Percentiles rank a stretch among this genome's conserved stretches.
These are phyloP conservation scores for Dendrolimus pini DNA, from an alignment of 2,888 invertebrate species.

Conservation along the genomic window DNA sequence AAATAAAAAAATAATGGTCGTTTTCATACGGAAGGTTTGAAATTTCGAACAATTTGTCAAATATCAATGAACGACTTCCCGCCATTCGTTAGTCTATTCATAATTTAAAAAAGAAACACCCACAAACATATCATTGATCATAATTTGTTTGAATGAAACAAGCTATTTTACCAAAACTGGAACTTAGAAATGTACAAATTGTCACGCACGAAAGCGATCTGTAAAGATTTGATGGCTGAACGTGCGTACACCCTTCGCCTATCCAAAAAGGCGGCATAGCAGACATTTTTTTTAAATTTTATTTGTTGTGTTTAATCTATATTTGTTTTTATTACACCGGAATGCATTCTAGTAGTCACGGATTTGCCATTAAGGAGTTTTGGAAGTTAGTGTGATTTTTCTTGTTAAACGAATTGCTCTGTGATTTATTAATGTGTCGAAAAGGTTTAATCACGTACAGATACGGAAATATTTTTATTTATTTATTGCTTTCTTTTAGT, in stretches of 20 bases:
- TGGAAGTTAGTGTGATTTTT: constrained; percentile 21
- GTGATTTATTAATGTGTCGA: background rate
- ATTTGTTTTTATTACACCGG: constrained; percentile 70
- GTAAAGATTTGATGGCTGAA: constrained; percentile 56
- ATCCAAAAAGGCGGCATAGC: constrained; percentile 40
- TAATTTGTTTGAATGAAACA: constrained; percentile 23
- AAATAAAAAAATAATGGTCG: too few relatives aligned
- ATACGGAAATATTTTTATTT: background rate
- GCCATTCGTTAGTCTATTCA: too few relatives aligned
- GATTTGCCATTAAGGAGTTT: constrained; percentile 57
- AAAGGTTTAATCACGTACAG: background rate
- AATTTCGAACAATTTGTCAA: too few relatives aligned
- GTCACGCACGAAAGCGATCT: constrained; percentile 73
- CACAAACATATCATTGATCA: constrained; percentile 37
- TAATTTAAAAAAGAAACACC: background rate
- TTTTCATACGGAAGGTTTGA: too few relatives aligned
- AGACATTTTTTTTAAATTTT: constrained; percentile 46
- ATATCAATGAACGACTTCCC: too few relatives aligned
- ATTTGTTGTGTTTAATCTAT: constrained; percentile 62
- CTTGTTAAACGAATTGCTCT: constrained; percentile 18
- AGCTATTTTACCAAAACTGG: constrained; percentile 1
- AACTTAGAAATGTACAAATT: constrained; percentile 26
- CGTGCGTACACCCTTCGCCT: constrained; percentile 44
- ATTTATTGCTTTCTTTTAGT: too few relatives aligned
- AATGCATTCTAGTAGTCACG: constrained; percentile 64